Conservation (phyloP, 1,140 invertebrate genomes). For the Listronotus oregonensis region DNA sequence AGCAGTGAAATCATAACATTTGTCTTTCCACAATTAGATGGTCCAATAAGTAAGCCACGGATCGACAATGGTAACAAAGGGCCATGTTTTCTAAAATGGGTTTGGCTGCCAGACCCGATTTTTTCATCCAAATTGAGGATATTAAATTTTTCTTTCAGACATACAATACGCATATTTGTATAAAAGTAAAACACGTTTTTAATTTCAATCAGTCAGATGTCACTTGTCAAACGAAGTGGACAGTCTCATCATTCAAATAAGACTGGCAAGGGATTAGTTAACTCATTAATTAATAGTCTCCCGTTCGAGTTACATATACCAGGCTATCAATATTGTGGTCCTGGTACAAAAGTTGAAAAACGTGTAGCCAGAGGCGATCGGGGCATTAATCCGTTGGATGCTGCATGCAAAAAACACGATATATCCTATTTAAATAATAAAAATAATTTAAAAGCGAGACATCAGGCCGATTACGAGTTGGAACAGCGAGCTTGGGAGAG, state of each 20-base stretch:
- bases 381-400: constrained; percentile 44
- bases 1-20: constrained; percentile 11
- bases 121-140: too few species aligned
- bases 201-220: too few species aligned
- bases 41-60: background rate
- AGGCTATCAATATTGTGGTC: constrained; percentile 42
- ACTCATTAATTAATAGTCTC: constrained; percentile 45
- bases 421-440: constrained; percentile 44
- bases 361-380: constrained; percentile 36
- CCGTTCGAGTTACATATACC: constrained; percentile 37
- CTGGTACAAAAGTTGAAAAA: constrained; percentile 40
- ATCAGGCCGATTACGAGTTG: constrained; percentile 53
- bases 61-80: background rate
- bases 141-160: too few species aligned
- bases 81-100: too few species aligned
- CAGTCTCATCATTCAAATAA: too few species aligned
- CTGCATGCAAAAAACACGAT: constrained; percentile 44
- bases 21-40: background rate
- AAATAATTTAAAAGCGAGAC: constrained; percentile 49
- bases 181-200: too few species aligned
- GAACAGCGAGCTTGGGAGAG: constrained; percentile 52
- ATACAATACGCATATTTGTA: too few species aligned
- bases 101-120: too few species aligned
- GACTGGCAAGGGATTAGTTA: too few species aligned
- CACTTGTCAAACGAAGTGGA: too few species aligned